These are phyloP conservation scores for Drosophila hamatofila DNA, from an alignment of 2,888 invertebrate genomes.

Conservation along the genomic window DNA sequence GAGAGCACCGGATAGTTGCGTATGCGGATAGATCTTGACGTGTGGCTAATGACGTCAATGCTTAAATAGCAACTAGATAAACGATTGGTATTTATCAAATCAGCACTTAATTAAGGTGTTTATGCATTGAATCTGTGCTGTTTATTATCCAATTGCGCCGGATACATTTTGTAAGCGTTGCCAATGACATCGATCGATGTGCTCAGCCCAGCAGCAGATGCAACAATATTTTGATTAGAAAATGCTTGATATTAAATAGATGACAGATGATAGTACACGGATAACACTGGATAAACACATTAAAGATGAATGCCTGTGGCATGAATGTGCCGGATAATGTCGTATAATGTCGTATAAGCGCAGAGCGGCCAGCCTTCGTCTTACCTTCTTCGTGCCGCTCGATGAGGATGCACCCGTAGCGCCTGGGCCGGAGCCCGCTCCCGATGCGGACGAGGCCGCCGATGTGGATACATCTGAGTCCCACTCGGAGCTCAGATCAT, in stretches of 20 bases:
- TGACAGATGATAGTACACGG: not conserved
- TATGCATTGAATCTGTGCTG: not conserved
- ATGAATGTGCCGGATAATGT: not conserved
- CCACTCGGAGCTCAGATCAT: conserved; percentile 96
- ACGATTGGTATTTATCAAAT: conserved; percentile 9
- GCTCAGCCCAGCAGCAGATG: not conserved
- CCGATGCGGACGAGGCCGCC: conserved; percentile 40
- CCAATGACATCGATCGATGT: conserved; percentile 6
- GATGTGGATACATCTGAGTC: conserved; percentile 90
- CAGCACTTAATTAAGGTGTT: conserved; percentile 2
- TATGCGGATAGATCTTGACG: conserved; percentile 2
- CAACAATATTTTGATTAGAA: not conserved
- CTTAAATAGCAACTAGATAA: conserved; percentile 10
- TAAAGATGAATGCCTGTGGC: not conserved
- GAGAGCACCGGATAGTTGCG: conserved; percentile 1
- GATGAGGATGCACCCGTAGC: conserved; percentile 25
- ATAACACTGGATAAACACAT: not conserved
- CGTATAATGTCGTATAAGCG: not conserved
- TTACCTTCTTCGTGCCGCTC: conserved; percentile 65
- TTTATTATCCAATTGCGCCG: conserved; percentile 1
- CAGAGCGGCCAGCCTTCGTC: conserved; percentile 4
- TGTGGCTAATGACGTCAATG: conserved; percentile 34
- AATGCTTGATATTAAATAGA: not conserved
- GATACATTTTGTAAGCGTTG: not conserved
- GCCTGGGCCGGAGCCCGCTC: conserved; percentile 34